These are phyloP conservation scores for Brachionus rotundiformis DNA, from an alignment of 1,140 invertebrate species.

Conservation along the genomic window DNA sequence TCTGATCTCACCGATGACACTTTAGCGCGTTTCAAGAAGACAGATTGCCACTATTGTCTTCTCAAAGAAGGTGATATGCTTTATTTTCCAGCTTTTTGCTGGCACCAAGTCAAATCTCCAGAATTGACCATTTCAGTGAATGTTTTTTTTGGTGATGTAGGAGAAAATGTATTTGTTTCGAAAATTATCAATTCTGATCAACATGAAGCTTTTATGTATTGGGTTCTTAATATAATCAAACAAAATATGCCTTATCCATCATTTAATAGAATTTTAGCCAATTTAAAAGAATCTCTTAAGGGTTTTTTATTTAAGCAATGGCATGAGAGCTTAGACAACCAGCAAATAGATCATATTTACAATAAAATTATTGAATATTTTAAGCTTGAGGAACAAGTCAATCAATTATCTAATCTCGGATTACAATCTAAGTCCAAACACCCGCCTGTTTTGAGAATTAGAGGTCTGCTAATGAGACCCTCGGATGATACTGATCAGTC, in stretches of 20 bases:
- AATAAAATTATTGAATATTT: slow-evolving; percentile 26
- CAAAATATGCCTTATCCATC: slow-evolving; percentile 54
- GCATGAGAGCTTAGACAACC: slow-evolving; percentile 53
- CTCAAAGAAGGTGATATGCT: slow-evolving; percentile 54
- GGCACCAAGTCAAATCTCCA: slow-evolving; percentile 55
- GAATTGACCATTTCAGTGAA: slow-evolving; percentile 55
- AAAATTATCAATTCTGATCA: slow-evolving; percentile 53
- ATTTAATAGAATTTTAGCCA: slow-evolving; percentile 53
- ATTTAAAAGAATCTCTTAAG: slow-evolving; percentile 53
- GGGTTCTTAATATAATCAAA: slow-evolving; percentile 55
- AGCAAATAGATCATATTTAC: slow-evolving; percentile 51
- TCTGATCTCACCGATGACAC: slow-evolving; percentile 40
- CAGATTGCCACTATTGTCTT: slow-evolving; percentile 53
- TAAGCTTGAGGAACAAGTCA: not conserved
- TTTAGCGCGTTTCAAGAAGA: slow-evolving; percentile 52
- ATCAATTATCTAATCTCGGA: not conserved
- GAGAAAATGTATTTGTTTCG: slow-evolving; percentile 53
- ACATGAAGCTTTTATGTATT: slow-evolving; percentile 54
- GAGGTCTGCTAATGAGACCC: slow-evolving; percentile 16
- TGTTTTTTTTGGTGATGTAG: slow-evolving; percentile 55
- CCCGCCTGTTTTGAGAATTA: slow-evolving; percentile 21
- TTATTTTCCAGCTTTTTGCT: slow-evolving; percentile 56
- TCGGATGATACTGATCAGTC: not conserved
- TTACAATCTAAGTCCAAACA: not conserved
- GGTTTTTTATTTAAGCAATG: slow-evolving; percentile 55